A percentile compares a stretch with the other conserved stretches of the same genome.
phyloP scores from a whole-genome alignment of 2,888 invertebrate genomes.

The Noctua janthe region DNA sequence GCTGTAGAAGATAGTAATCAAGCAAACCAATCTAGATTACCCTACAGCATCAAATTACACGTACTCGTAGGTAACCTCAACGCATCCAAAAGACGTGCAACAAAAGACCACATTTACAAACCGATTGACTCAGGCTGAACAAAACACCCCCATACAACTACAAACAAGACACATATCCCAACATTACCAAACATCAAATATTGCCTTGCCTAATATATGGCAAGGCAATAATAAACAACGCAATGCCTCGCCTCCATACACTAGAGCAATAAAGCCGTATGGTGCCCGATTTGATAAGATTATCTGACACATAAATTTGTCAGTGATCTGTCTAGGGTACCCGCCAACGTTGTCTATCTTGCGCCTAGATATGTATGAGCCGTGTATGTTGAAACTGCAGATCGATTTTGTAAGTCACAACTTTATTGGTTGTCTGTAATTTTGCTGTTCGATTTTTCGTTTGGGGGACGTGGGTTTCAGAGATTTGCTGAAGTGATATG shows the following conservation, averaged over 20 bases:
- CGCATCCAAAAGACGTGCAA: not conserved
- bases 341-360: slow-evolving; percentile 69
- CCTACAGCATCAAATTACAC: too few species aligned
- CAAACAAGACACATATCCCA: slow-evolving; percentile 16
- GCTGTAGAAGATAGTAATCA: too few species aligned
- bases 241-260: slow-evolving; percentile 59
- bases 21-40: too few species aligned
- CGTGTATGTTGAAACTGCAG: slow-evolving; percentile 64
- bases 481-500: not conserved
- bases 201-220: slow-evolving; percentile 46
- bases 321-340: slow-evolving; percentile 78
- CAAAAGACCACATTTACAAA: not conserved
- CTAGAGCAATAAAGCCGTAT: slow-evolving; percentile 82
- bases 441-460: slow-evolving; percentile 40
- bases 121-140: not conserved
- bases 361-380: slow-evolving; percentile 63
- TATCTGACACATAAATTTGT: slow-evolving; percentile 87
- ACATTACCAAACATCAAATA: slow-evolving; percentile 50
- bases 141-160: not conserved
- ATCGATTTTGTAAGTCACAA: slow-evolving; percentile 59
- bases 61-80: too few species aligned
- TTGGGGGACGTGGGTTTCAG: slow-evolving; percentile 32
- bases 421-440: slow-evolving; percentile 50
- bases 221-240: slow-evolving; percentile 45
- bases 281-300: slow-evolving; percentile 80